Evolutionary conservation across 2,888 invertebrate species (phyloP), one percentile per base, ranked within the genome.

Genomic region (Dexiosoma caninum): DNA sequence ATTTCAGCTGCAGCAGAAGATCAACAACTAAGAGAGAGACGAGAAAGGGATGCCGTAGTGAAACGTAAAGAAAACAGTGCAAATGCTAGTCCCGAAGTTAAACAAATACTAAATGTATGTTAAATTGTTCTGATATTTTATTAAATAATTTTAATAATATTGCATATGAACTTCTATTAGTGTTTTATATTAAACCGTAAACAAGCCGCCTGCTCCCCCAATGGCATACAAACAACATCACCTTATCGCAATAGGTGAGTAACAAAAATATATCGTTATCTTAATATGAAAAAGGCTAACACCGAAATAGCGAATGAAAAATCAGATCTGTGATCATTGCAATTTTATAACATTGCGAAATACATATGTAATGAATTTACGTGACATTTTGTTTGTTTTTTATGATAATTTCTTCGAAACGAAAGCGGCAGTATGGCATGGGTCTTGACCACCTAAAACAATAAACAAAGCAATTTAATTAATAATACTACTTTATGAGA

Each of bases 11-110:
- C 95, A 88, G 91, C 91, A 84, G 92, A 94, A 85, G 93, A 95
- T 89, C 95, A 95, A 88, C 95, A 95, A 88, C 88, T 95, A 85
- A 85, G 88, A 32, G 93, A 95, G 89, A 90, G 93, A 78, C 92
- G 94, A 86, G 96, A 97, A 90, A 93, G 96, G 82, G 96, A 97
- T 86, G 92, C 96, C 84, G 96, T 95, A 84, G 92, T 97, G 86
- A 97, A 97, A 91, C 97, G 98, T 90, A 97, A 97, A 90, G 97
- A 97, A 88, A 97, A 97, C 90, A 97, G 97, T 91, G 98, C 98
- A 72, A 95, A 97, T 87, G 98, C 98, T 83, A 98, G 98, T 83
- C 95, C 96, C 21, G 98, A 98, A 91, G 98, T 98, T 88, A 98
- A 98, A 90, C 97, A 97, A 91, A 96, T 97, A 88, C 92, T 98